Evolutionary conservation across 2,113 vertebrate species (phyloP).

Genomic region (Eudyptes chrysolophus): DNA sequence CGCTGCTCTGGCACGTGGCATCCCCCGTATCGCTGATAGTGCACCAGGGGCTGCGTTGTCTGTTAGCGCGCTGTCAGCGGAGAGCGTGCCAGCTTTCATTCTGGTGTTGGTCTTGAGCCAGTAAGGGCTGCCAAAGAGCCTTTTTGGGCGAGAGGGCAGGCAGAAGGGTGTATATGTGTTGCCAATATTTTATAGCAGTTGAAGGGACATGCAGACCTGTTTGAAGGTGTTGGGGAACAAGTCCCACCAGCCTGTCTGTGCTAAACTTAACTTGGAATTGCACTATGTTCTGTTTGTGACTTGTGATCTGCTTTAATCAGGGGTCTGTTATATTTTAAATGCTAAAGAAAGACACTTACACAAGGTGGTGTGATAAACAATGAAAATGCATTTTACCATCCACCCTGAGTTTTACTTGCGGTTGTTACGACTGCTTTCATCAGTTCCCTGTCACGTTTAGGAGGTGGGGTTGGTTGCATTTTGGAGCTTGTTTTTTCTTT

Average conservation of each 20-base stretch:
- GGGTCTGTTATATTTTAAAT: background rate
- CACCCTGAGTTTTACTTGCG: rapidly evolving
- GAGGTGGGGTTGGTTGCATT: rapidly evolving
- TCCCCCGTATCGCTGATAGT: rapidly evolving
- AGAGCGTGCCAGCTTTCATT: no score
- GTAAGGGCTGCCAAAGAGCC: rapidly evolving
- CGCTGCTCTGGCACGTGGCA: rapidly evolving
- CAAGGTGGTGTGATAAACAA: background rate
- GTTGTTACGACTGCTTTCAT: no score
- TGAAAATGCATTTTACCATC: background rate
- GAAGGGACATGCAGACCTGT: rapidly evolving
- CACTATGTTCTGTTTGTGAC: rapidly evolving
- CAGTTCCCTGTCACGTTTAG: rapidly evolving
- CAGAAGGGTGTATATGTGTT: rapidly evolving
- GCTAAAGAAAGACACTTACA: background rate
- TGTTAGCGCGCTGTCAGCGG: rapidly evolving
- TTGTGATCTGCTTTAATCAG: no score
- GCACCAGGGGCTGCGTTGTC: rapidly evolving
- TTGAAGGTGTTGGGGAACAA: no score
- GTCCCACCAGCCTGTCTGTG: rapidly evolving
- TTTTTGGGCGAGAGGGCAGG: rapidly evolving
- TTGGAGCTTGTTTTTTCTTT: no score
- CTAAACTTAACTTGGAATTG: background rate
- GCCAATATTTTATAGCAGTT: rapidly evolving
- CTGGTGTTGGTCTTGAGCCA: background rate